phyloP scores from a whole-genome alignment of 2,113 vertebrate species.

The Procavia capensis region DNA sequence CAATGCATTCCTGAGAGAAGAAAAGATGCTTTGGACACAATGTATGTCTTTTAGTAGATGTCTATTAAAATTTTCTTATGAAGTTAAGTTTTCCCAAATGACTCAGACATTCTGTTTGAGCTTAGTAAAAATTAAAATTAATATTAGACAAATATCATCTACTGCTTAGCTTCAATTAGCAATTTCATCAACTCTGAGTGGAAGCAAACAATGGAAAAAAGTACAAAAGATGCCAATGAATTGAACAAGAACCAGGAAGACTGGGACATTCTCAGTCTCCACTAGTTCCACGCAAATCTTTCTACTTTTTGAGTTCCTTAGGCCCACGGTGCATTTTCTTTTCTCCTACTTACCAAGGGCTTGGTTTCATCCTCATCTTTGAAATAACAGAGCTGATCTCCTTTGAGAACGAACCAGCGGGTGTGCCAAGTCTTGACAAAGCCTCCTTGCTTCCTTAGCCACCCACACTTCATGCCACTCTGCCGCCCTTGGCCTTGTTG shows the following conservation, averaged over 20 bases:
- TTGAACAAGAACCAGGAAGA: background rate
- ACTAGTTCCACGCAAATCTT: background rate
- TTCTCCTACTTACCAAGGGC: constrained; percentile 92
- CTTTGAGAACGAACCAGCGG: constrained; percentile 97
- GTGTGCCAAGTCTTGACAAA: constrained; percentile 99
- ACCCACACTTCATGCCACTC: constrained; percentile 92
- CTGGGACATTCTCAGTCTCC: background rate
- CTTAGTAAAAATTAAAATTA: constrained; percentile 45
- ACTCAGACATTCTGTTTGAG: background rate
- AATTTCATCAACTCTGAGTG: background rate
- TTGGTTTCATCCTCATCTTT: constrained; percentile 99
- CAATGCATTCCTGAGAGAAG: constrained; percentile 6
- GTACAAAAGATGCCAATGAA: background rate
- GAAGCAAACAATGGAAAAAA: constrained; percentile 18
- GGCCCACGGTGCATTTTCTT: background rate
- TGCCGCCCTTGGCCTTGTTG: constrained; percentile 83
- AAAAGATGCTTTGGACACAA: background rate
- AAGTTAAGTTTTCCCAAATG: background rate
- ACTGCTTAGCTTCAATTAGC: constrained; percentile 8
- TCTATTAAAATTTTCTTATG: constrained; percentile 1
- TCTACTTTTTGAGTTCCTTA: background rate
- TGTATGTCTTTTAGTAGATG: background rate
- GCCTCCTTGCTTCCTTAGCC: constrained; percentile 99
- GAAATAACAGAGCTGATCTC: constrained; percentile 96
- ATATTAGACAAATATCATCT: constrained; percentile 10